A percentile compares a stretch with the other conserved stretches of the same genome.
These are phyloP conservation scores for Plectropomus leopardus DNA, from an alignment of 2,113 vertebrate species.

Conservation along the genomic window DNA sequence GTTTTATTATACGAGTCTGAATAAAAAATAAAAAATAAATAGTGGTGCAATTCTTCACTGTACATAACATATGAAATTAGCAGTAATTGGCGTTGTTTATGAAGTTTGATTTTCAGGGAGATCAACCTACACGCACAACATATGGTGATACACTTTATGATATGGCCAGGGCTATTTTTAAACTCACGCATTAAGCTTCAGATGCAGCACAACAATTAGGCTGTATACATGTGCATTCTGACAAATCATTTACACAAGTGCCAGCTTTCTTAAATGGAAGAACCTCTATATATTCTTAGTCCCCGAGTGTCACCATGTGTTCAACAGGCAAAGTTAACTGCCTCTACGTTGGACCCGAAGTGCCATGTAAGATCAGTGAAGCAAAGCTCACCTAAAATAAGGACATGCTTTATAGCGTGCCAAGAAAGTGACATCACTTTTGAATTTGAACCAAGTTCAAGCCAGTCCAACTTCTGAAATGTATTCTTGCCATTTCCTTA, in stretches of 20 bases:
- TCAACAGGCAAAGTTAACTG: not conserved
- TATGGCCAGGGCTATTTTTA: not conserved
- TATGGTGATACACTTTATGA: conserved; percentile 12
- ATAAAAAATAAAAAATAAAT: not conserved
- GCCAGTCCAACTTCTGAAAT: conserved; percentile 66
- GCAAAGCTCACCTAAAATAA: conserved; percentile 46
- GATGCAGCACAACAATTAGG: not conserved
- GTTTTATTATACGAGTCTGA: not conserved
- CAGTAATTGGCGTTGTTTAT: not conserved
- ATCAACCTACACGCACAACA: conserved; percentile 12
- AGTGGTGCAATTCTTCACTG: not conserved
- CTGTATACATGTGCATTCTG: not conserved
- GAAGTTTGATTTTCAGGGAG: not conserved
- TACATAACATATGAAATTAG: not conserved
- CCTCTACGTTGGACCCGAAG: conserved; percentile 2
- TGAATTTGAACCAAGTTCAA: conserved; percentile 57
- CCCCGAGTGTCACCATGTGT: not conserved
- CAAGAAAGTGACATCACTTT: conserved; percentile 54
- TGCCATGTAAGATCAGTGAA: conserved; percentile 7
- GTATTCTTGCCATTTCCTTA: conserved; percentile 65
- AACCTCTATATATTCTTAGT: not conserved
- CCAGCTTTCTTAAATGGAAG: not conserved
- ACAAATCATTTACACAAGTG: not conserved
- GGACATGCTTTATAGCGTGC: not conserved
- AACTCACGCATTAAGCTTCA: not conserved